Evolutionary conservation across 2,113 vertebrate genomes (phyloP).

Genomic region (Spizaetus ornatus): DNA sequence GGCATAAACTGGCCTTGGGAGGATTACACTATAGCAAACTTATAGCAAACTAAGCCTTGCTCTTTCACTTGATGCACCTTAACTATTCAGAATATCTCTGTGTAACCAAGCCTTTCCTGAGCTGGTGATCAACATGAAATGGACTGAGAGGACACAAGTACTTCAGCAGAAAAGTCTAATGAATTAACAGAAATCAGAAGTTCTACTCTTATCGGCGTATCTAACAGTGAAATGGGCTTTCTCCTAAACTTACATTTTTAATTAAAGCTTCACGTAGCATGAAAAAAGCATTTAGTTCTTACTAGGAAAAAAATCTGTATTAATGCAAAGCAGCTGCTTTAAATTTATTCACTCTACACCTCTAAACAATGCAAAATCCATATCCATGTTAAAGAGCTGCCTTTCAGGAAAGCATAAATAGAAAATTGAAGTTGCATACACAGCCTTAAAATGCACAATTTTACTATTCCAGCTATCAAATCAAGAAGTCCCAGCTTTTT

Average conservation of each 20-base stretch:
- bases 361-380: neutral
- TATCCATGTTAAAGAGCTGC: neutral
- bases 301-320: neutral
- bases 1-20: neutral
- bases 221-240: neutral
- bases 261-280: neutral
- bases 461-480: neutral
- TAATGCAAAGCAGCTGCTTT: neutral
- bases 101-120: neutral
- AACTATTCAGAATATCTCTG: neutral
- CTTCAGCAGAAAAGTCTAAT: neutral
- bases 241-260: neutral
- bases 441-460: neutral
- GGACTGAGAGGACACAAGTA: neutral
- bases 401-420: neutral
- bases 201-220: neutral
- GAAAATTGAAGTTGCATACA: neutral
- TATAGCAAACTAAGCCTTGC: neutral
- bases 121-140: neutral
- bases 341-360: neutral
- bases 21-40: neutral
- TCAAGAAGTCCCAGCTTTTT: neutral
- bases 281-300: neutral
- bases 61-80: neutral
- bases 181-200: neutral